A percentile compares a stretch with the other conserved stretches of the same genome.
Evolutionary conservation across 2,113 vertebrate species (phyloP).

Genomic region (Eclectus roratus): DNA sequence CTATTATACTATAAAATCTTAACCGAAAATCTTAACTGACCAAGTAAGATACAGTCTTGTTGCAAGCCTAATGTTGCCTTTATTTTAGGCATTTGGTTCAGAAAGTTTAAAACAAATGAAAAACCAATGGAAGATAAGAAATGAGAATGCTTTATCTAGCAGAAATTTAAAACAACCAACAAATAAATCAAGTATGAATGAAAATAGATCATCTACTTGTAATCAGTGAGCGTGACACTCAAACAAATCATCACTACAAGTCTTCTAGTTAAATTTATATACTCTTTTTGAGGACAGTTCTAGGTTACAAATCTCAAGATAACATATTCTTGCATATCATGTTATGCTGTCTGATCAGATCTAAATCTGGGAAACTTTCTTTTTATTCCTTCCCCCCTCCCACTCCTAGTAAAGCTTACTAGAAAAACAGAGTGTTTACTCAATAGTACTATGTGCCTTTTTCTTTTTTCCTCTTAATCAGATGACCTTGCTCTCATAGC

Average conservation of each 20-base stretch:
- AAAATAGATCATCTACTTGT: neutral
- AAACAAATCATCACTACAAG: neutral
- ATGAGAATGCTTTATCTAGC: neutral
- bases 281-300: neutral
- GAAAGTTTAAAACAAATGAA: neutral
- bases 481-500: neutral
- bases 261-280: neutral
- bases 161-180: neutral
- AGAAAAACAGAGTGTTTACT: neutral
- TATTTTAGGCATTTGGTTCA: neutral
- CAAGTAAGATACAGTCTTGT: neutral
- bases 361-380: neutral
- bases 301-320: neutral
- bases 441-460: neutral
- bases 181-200: neutral
- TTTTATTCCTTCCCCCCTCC: neutral
- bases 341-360: neutral
- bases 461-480: neutral
- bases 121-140: neutral
- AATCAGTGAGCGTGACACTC: rapidly evolving
- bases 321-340: neutral
- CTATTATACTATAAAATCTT: neutral
- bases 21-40: neutral
- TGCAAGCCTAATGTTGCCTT: neutral
- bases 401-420: neutral